These are phyloP conservation scores for Pseudomyrmex cubaensis DNA, from an alignment of 1,140 invertebrate genomes.

Conservation along the genomic window DNA sequence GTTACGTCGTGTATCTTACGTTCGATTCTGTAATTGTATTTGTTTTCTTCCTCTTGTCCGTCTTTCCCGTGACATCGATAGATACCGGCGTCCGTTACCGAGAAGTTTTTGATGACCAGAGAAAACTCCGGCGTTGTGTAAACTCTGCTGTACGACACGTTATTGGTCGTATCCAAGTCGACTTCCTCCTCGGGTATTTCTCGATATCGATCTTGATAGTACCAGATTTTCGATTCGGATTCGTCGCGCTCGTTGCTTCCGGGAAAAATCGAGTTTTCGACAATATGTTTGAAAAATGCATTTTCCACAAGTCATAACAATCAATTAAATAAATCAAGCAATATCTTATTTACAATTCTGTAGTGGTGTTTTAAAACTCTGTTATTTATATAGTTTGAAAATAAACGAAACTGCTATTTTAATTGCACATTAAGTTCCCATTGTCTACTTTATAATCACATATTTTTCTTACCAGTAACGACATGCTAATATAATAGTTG, in stretches of 20 bases:
- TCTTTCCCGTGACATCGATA: constrained; percentile 85
- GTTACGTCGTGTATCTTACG: constrained; percentile 71
- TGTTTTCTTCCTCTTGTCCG: constrained; percentile 82
- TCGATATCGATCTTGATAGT: constrained; percentile 81
- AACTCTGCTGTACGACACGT: constrained; percentile 81
- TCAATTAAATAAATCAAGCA: constrained; percentile 4
- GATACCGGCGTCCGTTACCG: constrained; percentile 81
- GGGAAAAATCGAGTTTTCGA: not conserved
- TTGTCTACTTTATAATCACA: not conserved
- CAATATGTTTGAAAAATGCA: constrained; percentile 16
- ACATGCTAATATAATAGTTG: constrained; percentile 83
- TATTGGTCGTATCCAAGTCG: constrained; percentile 84
- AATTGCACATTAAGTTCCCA: not conserved
- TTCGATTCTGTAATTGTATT: constrained; percentile 86
- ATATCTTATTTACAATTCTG: not conserved
- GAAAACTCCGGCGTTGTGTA: constrained; percentile 81
- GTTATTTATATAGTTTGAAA: no score
- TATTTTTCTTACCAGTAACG: constrained; percentile 82
- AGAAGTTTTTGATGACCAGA: constrained; percentile 82
- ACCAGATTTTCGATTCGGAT: constrained; percentile 84
- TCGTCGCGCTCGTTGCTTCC: constrained; percentile 79
- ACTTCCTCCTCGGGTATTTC: constrained; percentile 79
- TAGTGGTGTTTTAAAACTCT: no score
- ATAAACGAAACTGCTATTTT: no score
- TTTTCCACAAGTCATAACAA: not conserved